Percentiles rank a stretch among this genome's conserved stretches.
Conservation (phyloP, 2,888 invertebrate species). For the Eilema depressum region DNA sequence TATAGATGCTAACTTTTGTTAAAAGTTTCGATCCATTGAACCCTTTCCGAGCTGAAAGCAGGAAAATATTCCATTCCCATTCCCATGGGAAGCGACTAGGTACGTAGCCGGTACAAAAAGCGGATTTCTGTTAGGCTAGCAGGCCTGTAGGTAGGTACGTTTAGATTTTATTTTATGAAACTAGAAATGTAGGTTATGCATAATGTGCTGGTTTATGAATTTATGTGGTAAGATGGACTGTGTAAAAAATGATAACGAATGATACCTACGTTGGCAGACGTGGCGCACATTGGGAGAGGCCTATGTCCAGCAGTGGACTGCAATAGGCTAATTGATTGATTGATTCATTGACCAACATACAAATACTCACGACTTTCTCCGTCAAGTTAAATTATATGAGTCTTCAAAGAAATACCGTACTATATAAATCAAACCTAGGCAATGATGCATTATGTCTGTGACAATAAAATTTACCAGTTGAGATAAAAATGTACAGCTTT, state of each 20-base stretch:
- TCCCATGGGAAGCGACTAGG: slow-evolving; percentile 10
- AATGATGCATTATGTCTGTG: neutral
- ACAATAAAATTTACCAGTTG: neutral
- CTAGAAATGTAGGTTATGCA: neutral
- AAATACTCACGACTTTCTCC: too few relatives aligned
- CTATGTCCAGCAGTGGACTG: too few relatives aligned
- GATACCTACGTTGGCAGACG: too few relatives aligned
- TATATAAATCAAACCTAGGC: neutral
- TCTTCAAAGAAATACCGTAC: neutral
- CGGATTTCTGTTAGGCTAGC: neutral
- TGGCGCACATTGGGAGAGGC: too few relatives aligned
- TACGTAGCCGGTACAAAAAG: neutral
- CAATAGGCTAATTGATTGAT: too few relatives aligned
- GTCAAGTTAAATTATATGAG: too few relatives aligned
- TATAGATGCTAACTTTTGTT: slow-evolving; percentile 9
- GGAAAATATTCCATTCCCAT: slow-evolving; percentile 16
- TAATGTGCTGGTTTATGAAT: neutral
- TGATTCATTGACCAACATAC: too few relatives aligned
- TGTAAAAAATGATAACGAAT: too few relatives aligned
- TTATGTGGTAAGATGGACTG: too few relatives aligned
- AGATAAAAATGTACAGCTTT: too few relatives aligned
- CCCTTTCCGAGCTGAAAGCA: slow-evolving; percentile 4
- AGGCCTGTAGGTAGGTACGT: neutral
- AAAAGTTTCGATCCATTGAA: slow-evolving; percentile 14
- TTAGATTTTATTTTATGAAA: neutral